These are phyloP conservation scores for Gerris lacustris DNA, from an alignment of 2,888 invertebrate species.

Conservation along the genomic window DNA sequence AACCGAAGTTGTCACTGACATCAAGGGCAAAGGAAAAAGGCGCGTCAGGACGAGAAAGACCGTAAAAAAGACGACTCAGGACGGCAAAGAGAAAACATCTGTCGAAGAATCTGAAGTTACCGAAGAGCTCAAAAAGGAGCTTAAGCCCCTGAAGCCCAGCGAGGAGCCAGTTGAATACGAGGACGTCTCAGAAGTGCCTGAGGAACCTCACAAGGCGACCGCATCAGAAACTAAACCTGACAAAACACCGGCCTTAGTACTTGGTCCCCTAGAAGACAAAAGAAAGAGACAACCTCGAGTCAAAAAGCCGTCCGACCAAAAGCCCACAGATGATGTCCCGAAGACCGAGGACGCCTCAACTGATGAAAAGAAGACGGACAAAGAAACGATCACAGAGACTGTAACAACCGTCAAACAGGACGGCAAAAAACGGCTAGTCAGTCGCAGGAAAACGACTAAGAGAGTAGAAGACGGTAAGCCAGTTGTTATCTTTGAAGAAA, in stretches of 20 bases:
- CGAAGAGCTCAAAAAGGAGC: background rate
- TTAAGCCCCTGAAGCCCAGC: background rate
- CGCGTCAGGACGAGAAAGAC: too few relatives aligned
- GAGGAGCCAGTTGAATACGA: background rate
- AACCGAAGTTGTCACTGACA: background rate
- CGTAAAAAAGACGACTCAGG: too few relatives aligned
- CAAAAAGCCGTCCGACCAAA: background rate
- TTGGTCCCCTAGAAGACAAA: background rate
- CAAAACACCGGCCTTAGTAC: background rate
- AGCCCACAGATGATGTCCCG: background rate
- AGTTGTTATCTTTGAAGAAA: background rate
- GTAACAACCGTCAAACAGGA: background rate
- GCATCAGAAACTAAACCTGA: background rate
- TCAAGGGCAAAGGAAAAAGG: too few relatives aligned
- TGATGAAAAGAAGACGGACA: background rate
- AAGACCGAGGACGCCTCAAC: background rate
- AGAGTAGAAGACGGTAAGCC: background rate
- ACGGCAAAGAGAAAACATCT: background rate
- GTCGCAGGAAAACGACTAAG: background rate
- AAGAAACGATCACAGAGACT: background rate
- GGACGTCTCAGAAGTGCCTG: background rate
- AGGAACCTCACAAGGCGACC: background rate
- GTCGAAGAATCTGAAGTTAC: background rate
- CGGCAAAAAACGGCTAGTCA: background rate
- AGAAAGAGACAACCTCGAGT: background rate